phyloP scores from a whole-genome alignment of 92 coral and sea anemone species.

The Zoanthus gigantus region DNA sequence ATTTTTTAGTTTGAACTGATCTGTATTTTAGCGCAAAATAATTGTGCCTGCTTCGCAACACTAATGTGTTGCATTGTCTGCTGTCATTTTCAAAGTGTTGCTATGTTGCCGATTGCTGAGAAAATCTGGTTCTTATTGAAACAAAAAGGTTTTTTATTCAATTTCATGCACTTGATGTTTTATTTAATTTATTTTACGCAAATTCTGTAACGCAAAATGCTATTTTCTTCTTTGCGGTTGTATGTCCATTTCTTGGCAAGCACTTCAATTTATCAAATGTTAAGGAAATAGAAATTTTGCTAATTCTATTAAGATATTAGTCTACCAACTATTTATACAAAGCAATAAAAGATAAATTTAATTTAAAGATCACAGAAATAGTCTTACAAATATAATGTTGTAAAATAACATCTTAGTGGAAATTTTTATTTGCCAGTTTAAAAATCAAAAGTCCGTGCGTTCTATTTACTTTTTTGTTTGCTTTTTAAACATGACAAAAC shows the following conservation, averaged over 20 bases:
- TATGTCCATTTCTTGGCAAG: background rate
- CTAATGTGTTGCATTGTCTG: background rate
- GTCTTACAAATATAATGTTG: background rate
- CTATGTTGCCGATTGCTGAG: background rate
- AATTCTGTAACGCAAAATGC: background rate
- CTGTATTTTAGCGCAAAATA: background rate
- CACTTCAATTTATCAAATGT: background rate
- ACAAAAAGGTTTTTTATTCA: no score
- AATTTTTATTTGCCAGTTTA: background rate
- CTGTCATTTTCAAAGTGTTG: background rate
- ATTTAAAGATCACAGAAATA: background rate
- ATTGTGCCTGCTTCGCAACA: background rate
- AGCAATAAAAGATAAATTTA: background rate
- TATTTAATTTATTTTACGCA: background rate
- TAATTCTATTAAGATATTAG: background rate
- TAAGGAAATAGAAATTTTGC: background rate
- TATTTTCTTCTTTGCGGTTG: background rate
- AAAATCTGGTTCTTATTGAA: background rate
- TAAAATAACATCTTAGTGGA: background rate
- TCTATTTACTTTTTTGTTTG: background rate
- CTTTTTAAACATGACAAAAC: background rate
- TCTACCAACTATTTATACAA: background rate
- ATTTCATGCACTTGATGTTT: background rate
- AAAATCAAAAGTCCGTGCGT: no score
- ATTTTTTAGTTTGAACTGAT: background rate